These are phyloP conservation scores for Pseudococcus viburni DNA, from an alignment of 2,888 invertebrate genomes.

Conservation along the genomic window DNA sequence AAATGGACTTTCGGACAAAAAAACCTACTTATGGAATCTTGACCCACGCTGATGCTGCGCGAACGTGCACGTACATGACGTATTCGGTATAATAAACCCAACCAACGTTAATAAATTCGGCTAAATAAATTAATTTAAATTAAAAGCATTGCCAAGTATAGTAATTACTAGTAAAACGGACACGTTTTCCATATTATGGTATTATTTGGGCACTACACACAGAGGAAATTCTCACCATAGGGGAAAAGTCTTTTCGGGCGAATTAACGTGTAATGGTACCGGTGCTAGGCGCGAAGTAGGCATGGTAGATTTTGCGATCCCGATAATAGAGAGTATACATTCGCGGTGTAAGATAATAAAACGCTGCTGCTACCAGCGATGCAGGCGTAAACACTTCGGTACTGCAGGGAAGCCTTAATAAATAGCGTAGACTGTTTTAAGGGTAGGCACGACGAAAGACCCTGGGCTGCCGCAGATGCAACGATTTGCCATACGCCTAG, in stretches of 20 bases:
- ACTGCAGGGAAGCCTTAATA: slow-evolving; percentile 26
- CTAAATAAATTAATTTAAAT: slow-evolving; percentile 49
- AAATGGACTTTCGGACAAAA: not conserved
- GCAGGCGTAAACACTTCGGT: not conserved
- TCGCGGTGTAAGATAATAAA: slow-evolving; percentile 28
- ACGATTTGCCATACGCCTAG: not conserved
- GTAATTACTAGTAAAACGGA: slow-evolving; percentile 46
- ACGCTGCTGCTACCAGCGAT: slow-evolving; percentile 28
- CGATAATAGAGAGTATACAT: slow-evolving; percentile 32
- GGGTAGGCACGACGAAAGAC: not conserved
- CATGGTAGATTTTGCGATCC: not conserved
- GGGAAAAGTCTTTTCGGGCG: slow-evolving; percentile 38
- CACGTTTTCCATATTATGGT: slow-evolving; percentile 47
- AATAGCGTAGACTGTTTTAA: slow-evolving; percentile 31
- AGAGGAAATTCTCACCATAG: slow-evolving; percentile 45
- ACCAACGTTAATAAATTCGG: not conserved
- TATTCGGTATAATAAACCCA: not conserved
- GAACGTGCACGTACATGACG: not conserved
- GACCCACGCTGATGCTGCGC: not conserved
- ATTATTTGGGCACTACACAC: not conserved
- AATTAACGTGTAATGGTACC: not conserved
- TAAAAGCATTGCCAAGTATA: slow-evolving; percentile 46
- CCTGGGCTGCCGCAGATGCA: slow-evolving; percentile 10
- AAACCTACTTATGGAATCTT: not conserved
- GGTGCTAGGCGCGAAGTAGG: not conserved